phyloP scores from a whole-genome alignment of 2,113 vertebrate genomes.

The Micronycteris hirsuta region DNA sequence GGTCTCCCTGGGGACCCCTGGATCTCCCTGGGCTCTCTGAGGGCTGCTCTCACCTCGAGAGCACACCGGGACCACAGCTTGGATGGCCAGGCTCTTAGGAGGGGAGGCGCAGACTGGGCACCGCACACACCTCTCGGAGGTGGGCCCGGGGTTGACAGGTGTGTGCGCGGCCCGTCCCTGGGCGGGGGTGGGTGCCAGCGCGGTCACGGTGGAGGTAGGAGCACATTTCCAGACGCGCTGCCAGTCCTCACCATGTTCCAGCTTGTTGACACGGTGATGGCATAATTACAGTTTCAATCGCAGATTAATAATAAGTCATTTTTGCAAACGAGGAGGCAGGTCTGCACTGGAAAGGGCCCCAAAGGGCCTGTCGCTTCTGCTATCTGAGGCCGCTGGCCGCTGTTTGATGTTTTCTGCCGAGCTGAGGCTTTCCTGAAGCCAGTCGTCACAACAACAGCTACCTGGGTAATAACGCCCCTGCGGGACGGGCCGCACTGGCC shows the following conservation, averaged over 20 bases:
- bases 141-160: not conserved
- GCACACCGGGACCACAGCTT: not conserved
- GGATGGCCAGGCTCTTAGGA: not conserved
- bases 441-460: not conserved
- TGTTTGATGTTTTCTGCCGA: conserved; percentile 75
- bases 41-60: not conserved
- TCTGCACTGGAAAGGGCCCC: conserved; percentile 78
- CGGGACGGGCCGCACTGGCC: not conserved
- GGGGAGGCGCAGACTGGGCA: not conserved
- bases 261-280: conserved; percentile 73
- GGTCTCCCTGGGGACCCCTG: too few species aligned
- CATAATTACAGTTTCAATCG: conserved; percentile 80
- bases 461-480: conserved; percentile 46
- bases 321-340: conserved; percentile 71
- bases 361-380: conserved; percentile 63
- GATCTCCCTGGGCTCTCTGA: too few species aligned
- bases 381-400: conserved; percentile 66
- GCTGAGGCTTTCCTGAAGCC: conserved; percentile 37
- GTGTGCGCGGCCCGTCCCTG: fast-evolving
- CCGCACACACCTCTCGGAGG: not conserved
- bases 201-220: not conserved
- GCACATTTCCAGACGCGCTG: conserved; percentile 30
- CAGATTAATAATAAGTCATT: conserved; percentile 80
- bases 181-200: not conserved
- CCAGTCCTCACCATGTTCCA: conserved; percentile 40